Percentiles rank a stretch among this genome's conserved stretches.
Evolutionary conservation across 2,888 invertebrate genomes (phyloP).

Genomic region (Coleophora deauratella): DNA sequence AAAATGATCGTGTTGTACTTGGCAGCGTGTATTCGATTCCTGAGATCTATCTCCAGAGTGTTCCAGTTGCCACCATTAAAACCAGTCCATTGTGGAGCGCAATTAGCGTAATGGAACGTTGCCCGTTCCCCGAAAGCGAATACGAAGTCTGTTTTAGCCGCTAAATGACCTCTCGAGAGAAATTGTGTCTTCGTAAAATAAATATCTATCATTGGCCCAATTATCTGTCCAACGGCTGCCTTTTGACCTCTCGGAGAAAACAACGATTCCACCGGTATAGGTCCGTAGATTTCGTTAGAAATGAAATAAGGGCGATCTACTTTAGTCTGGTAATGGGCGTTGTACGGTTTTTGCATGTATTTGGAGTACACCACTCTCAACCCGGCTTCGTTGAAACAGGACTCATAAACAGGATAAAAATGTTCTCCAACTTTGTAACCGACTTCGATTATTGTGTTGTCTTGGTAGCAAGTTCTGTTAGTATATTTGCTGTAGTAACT

Average conservation of each 20-base stretch:
- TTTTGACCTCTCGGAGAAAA: conserved; percentile 46
- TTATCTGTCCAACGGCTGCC: conserved; percentile 35
- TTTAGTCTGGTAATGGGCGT: conserved; percentile 48
- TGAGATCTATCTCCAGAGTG: conserved; percentile 60
- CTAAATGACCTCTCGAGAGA: conserved; percentile 77
- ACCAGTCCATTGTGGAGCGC: conserved; percentile 79
- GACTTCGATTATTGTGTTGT: conserved; percentile 44
- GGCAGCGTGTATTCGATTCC: conserved; percentile 42
- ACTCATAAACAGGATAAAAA: conserved; percentile 52
- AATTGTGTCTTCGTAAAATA: conserved; percentile 54
- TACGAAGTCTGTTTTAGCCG: conserved; percentile 78
- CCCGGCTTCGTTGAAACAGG: conserved; percentile 46
- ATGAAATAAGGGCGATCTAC: conserved; percentile 51
- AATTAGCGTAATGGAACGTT: conserved; percentile 79
- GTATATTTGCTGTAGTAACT: conserved; percentile 38
- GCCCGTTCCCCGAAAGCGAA: conserved; percentile 74
- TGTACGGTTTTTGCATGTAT: conserved; percentile 57
- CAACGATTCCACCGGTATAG: conserved; percentile 37
- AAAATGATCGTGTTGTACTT: conserved; percentile 60
- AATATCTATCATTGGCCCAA: conserved; percentile 35
- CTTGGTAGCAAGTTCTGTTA: conserved; percentile 41
- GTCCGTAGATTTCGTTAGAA: conserved; percentile 34
- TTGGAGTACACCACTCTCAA: conserved; percentile 47
- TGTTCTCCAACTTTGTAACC: conserved; percentile 40
- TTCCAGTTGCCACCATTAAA: conserved; percentile 78